Percentiles rank a stretch among this genome's conserved stretches.
Evolutionary conservation across 2,888 invertebrate genomes (phyloP).

Genomic region (Drosophila anceps): DNA sequence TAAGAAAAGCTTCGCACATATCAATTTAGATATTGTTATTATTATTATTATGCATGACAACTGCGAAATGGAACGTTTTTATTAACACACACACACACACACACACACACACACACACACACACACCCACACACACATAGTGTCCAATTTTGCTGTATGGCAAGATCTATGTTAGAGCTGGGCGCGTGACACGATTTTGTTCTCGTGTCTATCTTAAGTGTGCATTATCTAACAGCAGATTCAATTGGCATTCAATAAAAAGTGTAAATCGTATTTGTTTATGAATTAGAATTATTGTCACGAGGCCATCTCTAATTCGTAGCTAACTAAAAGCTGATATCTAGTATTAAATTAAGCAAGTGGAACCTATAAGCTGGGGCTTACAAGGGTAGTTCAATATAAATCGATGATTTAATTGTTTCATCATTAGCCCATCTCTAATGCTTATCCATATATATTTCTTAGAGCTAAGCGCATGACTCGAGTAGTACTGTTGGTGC

Average conservation of each 20-base stretch:
- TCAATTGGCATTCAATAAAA: neutral
- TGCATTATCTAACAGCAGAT: neutral
- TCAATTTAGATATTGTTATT: slow-evolving; percentile 26
- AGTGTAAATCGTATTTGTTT: neutral
- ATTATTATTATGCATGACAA: slow-evolving; percentile 28
- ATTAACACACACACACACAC: slow-evolving; percentile 8
- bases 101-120: too few relatives aligned
- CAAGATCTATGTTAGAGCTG: slow-evolving; percentile 1
- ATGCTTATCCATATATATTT: too few relatives aligned
- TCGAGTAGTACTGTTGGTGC: too few relatives aligned
- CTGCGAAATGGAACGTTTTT: slow-evolving; percentile 11
- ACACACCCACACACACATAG: too few relatives aligned
- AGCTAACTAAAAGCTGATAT: neutral
- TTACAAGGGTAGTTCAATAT: neutral
- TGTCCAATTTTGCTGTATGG: neutral
- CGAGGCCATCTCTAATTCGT: neutral
- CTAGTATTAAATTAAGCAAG: neutral
- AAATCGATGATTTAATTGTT: neutral
- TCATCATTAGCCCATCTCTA: neutral
- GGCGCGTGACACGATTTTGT: neutral
- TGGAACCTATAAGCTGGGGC: neutral
- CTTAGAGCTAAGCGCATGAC: too few relatives aligned
- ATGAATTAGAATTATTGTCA: neutral
- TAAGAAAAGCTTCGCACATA: slow-evolving; percentile 22
- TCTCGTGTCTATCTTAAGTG: neutral